phyloP scores from a whole-genome alignment of 1,140 invertebrate species.

The Drosophila oshimai region DNA sequence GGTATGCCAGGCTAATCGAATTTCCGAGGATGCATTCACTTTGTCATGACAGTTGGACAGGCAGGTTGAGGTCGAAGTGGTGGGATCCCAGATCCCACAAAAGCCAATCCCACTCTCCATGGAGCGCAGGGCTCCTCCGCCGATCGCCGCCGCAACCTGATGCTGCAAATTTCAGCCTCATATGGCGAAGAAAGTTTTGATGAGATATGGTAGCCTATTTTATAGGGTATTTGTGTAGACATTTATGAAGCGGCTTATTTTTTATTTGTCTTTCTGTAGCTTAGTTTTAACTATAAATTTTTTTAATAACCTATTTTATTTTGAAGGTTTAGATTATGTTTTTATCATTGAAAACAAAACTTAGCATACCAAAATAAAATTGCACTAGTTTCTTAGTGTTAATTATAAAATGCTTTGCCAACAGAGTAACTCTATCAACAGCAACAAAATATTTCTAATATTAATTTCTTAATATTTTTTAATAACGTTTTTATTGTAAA shows the following conservation, averaged over 20 bases:
- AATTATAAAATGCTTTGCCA: too few relatives aligned
- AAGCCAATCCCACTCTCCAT: constrained; percentile 6
- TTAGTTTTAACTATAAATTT: too few relatives aligned
- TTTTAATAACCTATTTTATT: too few relatives aligned
- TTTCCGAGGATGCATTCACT: constrained; percentile 51
- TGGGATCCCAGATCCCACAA: constrained; percentile 27
- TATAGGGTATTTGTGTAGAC: too few relatives aligned
- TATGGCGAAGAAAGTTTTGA: constrained; percentile 10
- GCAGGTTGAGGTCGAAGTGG: constrained; percentile 40
- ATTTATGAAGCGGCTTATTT: too few relatives aligned
- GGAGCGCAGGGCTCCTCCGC: constrained; percentile 15
- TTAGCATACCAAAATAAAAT: too few relatives aligned
- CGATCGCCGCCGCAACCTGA: background rate
- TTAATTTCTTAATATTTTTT: background rate
- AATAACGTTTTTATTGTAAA: background rate
- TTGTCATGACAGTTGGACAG: constrained; percentile 44
- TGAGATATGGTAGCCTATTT: background rate
- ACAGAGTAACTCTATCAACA: too few relatives aligned
- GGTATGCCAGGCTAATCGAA: constrained; percentile 50
- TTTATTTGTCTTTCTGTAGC: too few relatives aligned
- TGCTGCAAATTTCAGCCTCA: constrained; percentile 1
- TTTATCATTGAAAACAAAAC: too few relatives aligned
- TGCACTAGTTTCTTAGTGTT: too few relatives aligned
- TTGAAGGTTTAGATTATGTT: too few relatives aligned
- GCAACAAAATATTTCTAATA: too few relatives aligned